A percentile compares a stretch with the other conserved stretches of the same genome.
phyloP scores from a whole-genome alignment of 2,797 vertebrate species.

The Pipistrellus kuhlii region DNA sequence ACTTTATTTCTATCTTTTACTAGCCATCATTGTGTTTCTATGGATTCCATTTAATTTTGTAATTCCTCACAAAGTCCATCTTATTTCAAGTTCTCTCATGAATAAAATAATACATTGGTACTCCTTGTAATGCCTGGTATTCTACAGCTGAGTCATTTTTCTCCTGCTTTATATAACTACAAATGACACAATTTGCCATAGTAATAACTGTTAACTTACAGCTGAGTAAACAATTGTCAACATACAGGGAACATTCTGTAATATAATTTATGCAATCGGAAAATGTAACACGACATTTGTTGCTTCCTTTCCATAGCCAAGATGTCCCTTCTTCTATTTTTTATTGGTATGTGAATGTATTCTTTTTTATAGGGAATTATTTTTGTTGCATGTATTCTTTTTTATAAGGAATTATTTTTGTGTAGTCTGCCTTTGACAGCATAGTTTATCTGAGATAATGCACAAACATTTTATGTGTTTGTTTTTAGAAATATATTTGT shows the following conservation, averaged over 20 bases:
- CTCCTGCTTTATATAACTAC: not conserved
- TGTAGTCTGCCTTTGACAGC: not conserved
- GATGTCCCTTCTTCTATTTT: no score
- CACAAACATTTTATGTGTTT: not conserved
- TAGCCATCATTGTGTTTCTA: not conserved
- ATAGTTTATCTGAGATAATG: not conserved
- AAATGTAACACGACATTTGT: constrained; percentile 30
- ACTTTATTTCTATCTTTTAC: not conserved
- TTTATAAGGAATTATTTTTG: not conserved
- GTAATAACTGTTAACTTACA: constrained; percentile 18
- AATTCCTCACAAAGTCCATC: constrained; percentile 13
- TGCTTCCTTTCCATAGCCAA: not conserved
- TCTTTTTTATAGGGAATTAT: not conserved
- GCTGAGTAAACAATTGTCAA: not conserved
- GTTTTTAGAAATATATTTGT: no score
- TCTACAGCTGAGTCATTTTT: not conserved
- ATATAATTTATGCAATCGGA: constrained; percentile 21
- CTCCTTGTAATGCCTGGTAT: not conserved
- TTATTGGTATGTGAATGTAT: not conserved
- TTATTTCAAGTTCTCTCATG: not conserved
- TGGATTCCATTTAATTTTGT: not conserved
- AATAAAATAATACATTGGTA: not conserved
- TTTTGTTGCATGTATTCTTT: not conserved
- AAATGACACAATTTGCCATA: not conserved
- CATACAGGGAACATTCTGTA: not conserved